phyloP scores from a whole-genome alignment of 2,797 vertebrate species.

The Neoniphon sammara region DNA sequence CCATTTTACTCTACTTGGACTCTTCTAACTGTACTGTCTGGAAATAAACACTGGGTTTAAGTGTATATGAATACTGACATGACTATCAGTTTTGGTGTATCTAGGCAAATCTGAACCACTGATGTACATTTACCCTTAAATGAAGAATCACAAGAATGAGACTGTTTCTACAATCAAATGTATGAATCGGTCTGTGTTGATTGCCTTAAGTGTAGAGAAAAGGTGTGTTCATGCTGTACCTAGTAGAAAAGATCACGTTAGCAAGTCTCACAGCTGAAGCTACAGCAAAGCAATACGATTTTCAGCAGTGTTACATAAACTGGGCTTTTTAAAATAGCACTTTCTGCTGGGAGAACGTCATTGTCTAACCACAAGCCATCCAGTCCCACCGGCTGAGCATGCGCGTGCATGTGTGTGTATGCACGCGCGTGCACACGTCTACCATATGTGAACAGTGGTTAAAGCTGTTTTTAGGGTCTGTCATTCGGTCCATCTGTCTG shows the following conservation, averaged over 20 bases:
- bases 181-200: background rate
- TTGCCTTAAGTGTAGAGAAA: background rate
- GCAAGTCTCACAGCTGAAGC: constrained; percentile 44
- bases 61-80: too few species aligned
- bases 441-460: constrained; percentile 39
- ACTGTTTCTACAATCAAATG: too few species aligned
- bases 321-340: constrained; percentile 53
- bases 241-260: constrained; percentile 56
- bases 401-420: background rate
- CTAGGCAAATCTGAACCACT: too few species aligned
- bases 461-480: constrained; percentile 57
- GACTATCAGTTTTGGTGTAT: too few species aligned
- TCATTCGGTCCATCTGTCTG: constrained; percentile 61
- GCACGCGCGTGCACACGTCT: constrained; percentile 7
- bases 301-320: constrained; percentile 51
- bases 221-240: constrained; percentile 21
- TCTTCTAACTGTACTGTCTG: too few species aligned
- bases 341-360: constrained; percentile 52
- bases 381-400: constrained; percentile 23
- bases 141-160: background rate
- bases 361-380: constrained; percentile 50
- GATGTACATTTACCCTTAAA: background rate
- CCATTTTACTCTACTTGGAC: too few species aligned
- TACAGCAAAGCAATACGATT: constrained; percentile 43
- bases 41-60: too few species aligned